Conservation (phyloP, 1,140 invertebrate genomes). For the Danaus melanippus region DNA sequence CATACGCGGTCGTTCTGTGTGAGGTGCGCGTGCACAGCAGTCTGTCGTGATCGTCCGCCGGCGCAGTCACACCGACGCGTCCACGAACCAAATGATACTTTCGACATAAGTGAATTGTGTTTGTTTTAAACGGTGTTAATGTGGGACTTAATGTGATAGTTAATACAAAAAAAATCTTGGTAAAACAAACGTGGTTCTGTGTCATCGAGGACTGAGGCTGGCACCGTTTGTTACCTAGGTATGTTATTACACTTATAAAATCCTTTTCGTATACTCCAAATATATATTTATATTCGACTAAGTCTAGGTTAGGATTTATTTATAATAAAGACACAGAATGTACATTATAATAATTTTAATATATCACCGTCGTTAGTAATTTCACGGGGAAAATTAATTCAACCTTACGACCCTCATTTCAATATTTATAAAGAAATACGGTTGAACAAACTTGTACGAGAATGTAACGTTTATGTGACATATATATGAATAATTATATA, state of each 20-base stretch:
- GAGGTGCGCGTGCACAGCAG: slow-evolving; percentile 60
- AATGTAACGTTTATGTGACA: no score
- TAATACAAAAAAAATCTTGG: no score
- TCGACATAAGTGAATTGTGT: slow-evolving; percentile 10
- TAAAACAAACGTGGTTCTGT: no score
- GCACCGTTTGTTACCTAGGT: not conserved
- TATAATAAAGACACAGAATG: not conserved
- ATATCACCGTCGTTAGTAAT: not conserved
- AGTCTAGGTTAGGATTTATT: slow-evolving; percentile 7
- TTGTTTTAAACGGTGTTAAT: slow-evolving; percentile 5
- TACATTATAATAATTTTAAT: slow-evolving; percentile 8
- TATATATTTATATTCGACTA: slow-evolving; percentile 1
- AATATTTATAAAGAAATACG: slow-evolving; percentile 33
- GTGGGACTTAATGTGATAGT: no score
- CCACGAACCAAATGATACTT: slow-evolving; percentile 12
- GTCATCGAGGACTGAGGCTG: no score
- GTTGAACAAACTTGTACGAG: slow-evolving; percentile 30
- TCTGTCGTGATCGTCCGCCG: slow-evolving; percentile 48
- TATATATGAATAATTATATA: no score
- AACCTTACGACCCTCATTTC: slow-evolving; percentile 31
- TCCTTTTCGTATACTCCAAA: not conserved
- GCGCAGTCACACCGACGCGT: slow-evolving; percentile 28
- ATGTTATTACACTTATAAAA: slow-evolving; percentile 5
- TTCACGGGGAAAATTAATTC: slow-evolving; percentile 11
- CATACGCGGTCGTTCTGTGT: slow-evolving; percentile 31